Evolutionary conservation across 2,113 vertebrate species (phyloP).

Genomic region (Alligator mississippiensis): DNA sequence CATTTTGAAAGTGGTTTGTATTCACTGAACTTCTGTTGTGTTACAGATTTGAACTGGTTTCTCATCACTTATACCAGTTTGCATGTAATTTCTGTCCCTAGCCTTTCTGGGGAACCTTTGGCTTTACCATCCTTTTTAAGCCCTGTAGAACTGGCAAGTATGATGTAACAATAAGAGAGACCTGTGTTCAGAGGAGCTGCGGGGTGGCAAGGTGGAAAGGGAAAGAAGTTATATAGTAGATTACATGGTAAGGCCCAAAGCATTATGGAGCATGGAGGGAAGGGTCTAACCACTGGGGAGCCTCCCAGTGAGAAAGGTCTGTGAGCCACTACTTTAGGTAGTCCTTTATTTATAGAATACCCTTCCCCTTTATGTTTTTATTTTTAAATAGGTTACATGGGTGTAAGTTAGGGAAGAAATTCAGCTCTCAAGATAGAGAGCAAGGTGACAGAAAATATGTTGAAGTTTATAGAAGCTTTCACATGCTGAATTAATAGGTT

Average conservation of each 20-base stretch:
- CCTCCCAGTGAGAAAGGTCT: background rate
- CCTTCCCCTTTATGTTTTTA: background rate
- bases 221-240: background rate
- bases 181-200: background rate
- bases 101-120: background rate
- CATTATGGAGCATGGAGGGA: background rate
- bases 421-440: background rate
- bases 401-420: background rate
- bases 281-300: background rate
- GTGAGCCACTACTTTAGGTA: background rate
- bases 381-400: background rate
- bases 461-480: background rate
- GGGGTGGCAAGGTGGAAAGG: background rate
- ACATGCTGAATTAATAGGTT: background rate
- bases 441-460: background rate
- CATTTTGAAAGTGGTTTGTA: too few relatives aligned
- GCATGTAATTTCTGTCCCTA: accelerated
- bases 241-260: background rate
- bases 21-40: too few relatives aligned
- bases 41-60: too few relatives aligned
- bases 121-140: background rate
- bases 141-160: background rate
- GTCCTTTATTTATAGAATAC: background rate
- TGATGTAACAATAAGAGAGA: background rate
- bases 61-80: too few relatives aligned